A percentile compares a stretch with the other conserved stretches of the same genome.
These are phyloP conservation scores for Amorpha juglandis DNA, from an alignment of 2,888 invertebrate genomes.

Conservation along the genomic window DNA sequence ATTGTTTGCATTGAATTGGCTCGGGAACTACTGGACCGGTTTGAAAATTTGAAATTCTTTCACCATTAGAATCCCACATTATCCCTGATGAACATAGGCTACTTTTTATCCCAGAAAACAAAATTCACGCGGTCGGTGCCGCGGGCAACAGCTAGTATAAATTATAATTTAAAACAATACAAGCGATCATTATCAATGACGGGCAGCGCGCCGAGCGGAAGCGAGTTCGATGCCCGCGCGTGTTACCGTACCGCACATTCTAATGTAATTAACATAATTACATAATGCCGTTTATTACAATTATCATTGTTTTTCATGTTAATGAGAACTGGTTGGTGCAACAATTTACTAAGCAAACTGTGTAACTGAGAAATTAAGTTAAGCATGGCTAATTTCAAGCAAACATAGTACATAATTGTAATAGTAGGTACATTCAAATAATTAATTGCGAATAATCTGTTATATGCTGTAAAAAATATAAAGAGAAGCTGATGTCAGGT, in stretches of 20 bases:
- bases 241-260: slow-evolving; percentile 57
- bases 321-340: background rate
- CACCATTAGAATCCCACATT: too few species aligned
- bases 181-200: slow-evolving; percentile 50
- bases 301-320: slow-evolving; percentile 23
- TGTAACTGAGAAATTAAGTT: background rate
- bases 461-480: too few species aligned
- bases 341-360: background rate
- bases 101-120: too few species aligned
- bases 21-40: too few species aligned
- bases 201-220: slow-evolving; percentile 55
- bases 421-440: too few species aligned
- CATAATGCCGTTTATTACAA: slow-evolving; percentile 24
- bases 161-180: slow-evolving; percentile 21
- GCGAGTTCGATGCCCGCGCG: slow-evolving; percentile 71
- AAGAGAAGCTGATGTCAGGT: too few species aligned
- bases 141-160: too few species aligned
- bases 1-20: too few species aligned
- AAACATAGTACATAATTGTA: background rate
- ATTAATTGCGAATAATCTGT: too few species aligned
- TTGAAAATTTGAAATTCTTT: too few species aligned
- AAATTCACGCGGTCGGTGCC: too few species aligned
- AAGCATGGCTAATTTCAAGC: background rate
- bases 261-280: slow-evolving; percentile 60
- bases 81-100: too few species aligned